These are phyloP conservation scores for Buceros bicornis DNA, from an alignment of 2,797 vertebrate genomes.

Conservation along the genomic window DNA sequence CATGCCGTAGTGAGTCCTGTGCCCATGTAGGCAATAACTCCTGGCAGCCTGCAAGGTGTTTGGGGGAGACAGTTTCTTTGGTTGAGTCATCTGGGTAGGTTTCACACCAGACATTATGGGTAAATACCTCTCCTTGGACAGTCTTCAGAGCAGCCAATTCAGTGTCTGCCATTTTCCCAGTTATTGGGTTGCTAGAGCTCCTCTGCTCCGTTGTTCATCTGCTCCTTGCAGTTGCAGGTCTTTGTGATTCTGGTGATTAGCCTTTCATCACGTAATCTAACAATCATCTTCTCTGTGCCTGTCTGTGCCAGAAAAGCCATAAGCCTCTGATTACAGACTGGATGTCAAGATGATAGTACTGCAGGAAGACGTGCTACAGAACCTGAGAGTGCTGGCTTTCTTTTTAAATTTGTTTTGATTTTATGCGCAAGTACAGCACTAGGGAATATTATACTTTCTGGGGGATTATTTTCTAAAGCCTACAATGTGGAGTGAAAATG, in stretches of 20 bases:
- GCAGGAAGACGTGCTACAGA: not conserved
- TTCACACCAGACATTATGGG: not conserved
- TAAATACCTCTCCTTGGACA: not conserved
- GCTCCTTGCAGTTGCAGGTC: not conserved
- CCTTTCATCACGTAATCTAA: not conserved
- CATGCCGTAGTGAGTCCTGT: not conserved
- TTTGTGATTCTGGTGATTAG: not conserved
- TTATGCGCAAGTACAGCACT: not conserved
- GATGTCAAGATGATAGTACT: not conserved
- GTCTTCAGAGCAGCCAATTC: not conserved
- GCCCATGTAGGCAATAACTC: not conserved
- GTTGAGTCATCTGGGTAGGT: not conserved
- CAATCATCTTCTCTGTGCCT: not conserved
- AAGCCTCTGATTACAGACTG: not conserved
- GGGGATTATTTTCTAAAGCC: not conserved
- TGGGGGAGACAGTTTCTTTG: not conserved
- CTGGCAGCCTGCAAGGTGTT: not conserved
- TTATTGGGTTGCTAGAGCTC: not conserved
- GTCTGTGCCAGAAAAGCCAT: not conserved
- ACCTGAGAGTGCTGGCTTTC: not conserved
- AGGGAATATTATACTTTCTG: not conserved
- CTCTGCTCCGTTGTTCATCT: not conserved
- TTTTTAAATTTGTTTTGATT: not conserved
- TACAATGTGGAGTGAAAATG: not conserved
- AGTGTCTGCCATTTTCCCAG: fast-evolving